Conservation (phyloP, 2,888 invertebrate species). For the Mayetiola destructor region DNA sequence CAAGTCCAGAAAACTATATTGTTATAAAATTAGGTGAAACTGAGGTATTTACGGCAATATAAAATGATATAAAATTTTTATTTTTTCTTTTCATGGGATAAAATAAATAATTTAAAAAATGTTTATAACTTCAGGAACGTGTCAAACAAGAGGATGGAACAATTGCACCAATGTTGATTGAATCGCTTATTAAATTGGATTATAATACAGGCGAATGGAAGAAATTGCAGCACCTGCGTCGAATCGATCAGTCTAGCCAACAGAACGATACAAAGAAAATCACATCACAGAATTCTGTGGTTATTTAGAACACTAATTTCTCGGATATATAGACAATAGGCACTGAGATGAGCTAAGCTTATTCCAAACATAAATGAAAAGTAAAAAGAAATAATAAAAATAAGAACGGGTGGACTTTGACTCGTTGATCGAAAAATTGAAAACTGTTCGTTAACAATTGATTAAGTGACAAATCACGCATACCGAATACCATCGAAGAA, state of each 20-base stretch:
- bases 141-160: conserved; percentile 75
- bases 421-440: too few species aligned
- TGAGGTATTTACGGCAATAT: conserved; percentile 34
- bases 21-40: conserved; percentile 91
- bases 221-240: conserved; percentile 75
- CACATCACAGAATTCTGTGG: background rate
- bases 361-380: too few species aligned
- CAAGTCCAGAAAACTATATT: conserved; percentile 90
- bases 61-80: background rate
- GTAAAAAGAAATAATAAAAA: too few species aligned
- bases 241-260: conserved; percentile 41
- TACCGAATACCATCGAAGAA: too few species aligned
- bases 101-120: background rate
- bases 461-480: too few species aligned
- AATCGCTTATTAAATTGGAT: conserved; percentile 97
- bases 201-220: conserved; percentile 98
- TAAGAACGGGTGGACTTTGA: too few species aligned
- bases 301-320: too few species aligned
- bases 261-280: conserved; percentile 17
- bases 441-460: too few species aligned
- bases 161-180: conserved; percentile 42
- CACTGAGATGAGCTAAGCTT: too few species aligned
- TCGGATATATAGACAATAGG: too few species aligned
- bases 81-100: background rate
- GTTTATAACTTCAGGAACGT: conserved; percentile 44